Evolutionary conservation across 2,797 vertebrate genomes (phyloP).

Genomic region (Phalanger gymnotis): DNA sequence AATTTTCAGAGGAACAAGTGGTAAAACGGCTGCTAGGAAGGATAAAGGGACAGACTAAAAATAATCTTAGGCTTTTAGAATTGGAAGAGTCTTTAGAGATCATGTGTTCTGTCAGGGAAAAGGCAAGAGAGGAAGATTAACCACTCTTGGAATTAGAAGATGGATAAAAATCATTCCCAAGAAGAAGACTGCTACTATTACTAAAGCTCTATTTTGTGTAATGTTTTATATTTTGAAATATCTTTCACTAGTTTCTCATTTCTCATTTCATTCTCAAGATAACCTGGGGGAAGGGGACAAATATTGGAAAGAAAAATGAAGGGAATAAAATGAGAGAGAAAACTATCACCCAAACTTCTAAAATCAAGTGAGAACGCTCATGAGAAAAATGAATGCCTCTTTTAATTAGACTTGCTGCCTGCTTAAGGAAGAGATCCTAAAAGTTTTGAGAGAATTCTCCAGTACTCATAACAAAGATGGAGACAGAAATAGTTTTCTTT

Average conservation of each 20-base stretch:
- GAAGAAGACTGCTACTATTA: not conserved
- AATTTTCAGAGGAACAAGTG: not conserved
- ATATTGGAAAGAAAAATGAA: not conserved
- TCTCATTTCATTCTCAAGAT: constrained; percentile 21
- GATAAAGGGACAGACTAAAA: not conserved
- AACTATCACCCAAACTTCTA: not conserved
- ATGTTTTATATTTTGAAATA: not conserved
- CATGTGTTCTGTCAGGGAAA: not conserved
- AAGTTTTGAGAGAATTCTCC: not conserved
- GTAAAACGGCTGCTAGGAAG: not conserved
- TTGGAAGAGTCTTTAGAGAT: not conserved
- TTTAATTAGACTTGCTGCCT: not conserved
- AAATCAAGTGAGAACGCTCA: not conserved
- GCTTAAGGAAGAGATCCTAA: not conserved
- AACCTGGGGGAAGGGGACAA: not conserved
- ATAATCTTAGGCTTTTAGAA: not conserved
- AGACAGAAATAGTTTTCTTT: not conserved
- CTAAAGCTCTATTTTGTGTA: not conserved
- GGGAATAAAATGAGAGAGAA: not conserved
- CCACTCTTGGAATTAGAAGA: not conserved
- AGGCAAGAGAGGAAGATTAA: not conserved
- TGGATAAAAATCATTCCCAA: not conserved
- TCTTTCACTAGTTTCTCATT: not conserved
- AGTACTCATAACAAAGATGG: not conserved
- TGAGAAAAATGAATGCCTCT: not conserved